These are phyloP conservation scores for Tipula unca DNA, from an alignment of 2,888 invertebrate genomes.

Conservation along the genomic window DNA sequence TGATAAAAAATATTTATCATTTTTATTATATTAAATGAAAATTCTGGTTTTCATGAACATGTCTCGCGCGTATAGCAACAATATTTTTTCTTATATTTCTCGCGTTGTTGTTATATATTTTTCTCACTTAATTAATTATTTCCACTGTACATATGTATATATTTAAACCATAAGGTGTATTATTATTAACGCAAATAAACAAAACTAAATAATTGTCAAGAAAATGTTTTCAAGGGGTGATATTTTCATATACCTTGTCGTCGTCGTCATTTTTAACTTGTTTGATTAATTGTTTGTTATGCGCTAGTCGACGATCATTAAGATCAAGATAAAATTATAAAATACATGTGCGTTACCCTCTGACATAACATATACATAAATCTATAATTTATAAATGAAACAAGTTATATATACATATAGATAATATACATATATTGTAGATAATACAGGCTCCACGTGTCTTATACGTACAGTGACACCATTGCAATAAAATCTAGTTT, in stretches of 20 bases:
- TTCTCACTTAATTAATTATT: constrained; percentile 2
- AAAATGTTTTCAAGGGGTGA: not conserved
- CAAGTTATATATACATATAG: not conserved
- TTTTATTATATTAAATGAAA: not conserved
- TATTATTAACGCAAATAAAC: not conserved
- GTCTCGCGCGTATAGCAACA: not conserved
- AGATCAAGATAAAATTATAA: not conserved
- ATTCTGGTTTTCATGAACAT: not conserved
- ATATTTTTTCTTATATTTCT: not conserved
- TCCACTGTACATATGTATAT: not conserved
- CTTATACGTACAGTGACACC: not conserved
- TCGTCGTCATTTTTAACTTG: not conserved
- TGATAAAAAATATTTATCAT: not conserved
- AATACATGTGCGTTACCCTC: not conserved
- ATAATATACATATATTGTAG: too few species aligned
- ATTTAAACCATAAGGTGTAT: not conserved
- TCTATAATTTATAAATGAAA: not conserved
- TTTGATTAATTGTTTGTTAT: not conserved
- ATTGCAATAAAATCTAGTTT: not conserved
- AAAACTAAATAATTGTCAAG: not conserved
- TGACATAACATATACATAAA: not conserved
- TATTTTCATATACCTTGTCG: not conserved
- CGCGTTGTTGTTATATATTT: not conserved
- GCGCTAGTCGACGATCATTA: not conserved
- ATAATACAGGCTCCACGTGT: not conserved